A percentile compares a stretch with the other conserved stretches of the same genome.
These are phyloP conservation scores for Falco berigora DNA, from an alignment of 2,797 vertebrate species.

Conservation along the genomic window DNA sequence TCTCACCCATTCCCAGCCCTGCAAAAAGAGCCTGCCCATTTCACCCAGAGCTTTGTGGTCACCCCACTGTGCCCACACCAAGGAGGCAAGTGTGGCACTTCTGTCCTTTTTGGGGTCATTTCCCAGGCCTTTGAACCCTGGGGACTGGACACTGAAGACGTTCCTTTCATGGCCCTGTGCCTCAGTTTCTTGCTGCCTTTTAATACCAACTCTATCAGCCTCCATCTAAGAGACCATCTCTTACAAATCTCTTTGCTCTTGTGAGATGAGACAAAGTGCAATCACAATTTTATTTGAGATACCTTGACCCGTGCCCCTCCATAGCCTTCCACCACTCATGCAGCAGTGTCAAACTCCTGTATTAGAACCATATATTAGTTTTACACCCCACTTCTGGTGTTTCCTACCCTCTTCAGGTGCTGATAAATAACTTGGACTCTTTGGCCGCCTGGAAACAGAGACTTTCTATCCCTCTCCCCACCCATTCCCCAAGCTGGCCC, in stretches of 20 bases:
- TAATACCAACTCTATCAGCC: too few species aligned
- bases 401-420: not conserved
- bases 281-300: fast-evolving
- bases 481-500: not conserved
- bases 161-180: not conserved
- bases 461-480: not conserved
- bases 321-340: not conserved
- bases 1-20: not conserved
- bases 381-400: fast-evolving
- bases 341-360: not conserved
- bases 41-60: not conserved
- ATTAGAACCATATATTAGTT: not conserved
- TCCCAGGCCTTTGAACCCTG: not conserved
- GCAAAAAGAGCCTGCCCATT: not conserved
- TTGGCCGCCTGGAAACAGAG: not conserved
- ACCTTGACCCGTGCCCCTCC: fast-evolving
- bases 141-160: not conserved
- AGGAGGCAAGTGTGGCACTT: not conserved
- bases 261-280: not conserved
- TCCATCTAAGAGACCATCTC: not conserved
- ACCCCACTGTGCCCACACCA: fast-evolving
- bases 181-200: not conserved
- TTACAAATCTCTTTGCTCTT: not conserved
- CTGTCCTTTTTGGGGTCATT: not conserved
- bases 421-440: not conserved